Evolutionary conservation across 2,888 invertebrate genomes (phyloP).

Genomic region (Pollenia angustigena): DNA sequence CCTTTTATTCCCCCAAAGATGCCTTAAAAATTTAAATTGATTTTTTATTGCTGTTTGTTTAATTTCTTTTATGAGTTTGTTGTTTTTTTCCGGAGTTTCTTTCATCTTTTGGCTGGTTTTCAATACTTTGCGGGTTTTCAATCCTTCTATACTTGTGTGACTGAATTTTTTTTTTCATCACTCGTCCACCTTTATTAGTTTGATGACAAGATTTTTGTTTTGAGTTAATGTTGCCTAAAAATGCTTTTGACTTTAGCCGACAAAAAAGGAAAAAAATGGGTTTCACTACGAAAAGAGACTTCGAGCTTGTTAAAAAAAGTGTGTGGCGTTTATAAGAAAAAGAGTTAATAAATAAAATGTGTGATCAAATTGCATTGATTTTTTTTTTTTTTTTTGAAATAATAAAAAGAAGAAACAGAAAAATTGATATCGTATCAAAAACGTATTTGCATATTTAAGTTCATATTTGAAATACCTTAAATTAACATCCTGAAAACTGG

Average conservation of each 20-base stretch:
- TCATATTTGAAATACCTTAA: conserved; percentile 48
- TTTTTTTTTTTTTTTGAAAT: conserved; percentile 19
- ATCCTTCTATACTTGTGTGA: conserved; percentile 55
- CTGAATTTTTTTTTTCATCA: conserved; percentile 39
- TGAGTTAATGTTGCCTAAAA: conserved; percentile 73
- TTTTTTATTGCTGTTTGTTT: conserved; percentile 81
- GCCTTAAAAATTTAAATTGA: conserved; percentile 78
- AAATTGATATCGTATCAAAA: neutral
- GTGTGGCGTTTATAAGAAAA: conserved; percentile 66
- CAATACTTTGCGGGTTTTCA: conserved; percentile 50
- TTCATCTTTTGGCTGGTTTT: conserved; percentile 62
- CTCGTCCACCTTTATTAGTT: conserved; percentile 72
- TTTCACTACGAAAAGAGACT: conserved; percentile 25
- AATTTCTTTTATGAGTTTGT: conserved; percentile 75
- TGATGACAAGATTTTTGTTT: conserved; percentile 74
- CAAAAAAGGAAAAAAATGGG: conserved; percentile 29
- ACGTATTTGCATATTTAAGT: conserved; percentile 62
- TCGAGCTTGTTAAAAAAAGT: conserved; percentile 57
- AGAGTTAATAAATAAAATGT: conserved; percentile 46
- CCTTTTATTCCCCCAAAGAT: conserved; percentile 52
- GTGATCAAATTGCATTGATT: conserved; percentile 66
- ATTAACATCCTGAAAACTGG: conserved; percentile 46
- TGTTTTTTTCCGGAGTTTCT: conserved; percentile 62
- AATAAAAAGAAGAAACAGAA: neutral
- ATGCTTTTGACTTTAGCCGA: conserved; percentile 71